phyloP scores from a whole-genome alignment of 2,888 invertebrate species.

The Acleris literana region DNA sequence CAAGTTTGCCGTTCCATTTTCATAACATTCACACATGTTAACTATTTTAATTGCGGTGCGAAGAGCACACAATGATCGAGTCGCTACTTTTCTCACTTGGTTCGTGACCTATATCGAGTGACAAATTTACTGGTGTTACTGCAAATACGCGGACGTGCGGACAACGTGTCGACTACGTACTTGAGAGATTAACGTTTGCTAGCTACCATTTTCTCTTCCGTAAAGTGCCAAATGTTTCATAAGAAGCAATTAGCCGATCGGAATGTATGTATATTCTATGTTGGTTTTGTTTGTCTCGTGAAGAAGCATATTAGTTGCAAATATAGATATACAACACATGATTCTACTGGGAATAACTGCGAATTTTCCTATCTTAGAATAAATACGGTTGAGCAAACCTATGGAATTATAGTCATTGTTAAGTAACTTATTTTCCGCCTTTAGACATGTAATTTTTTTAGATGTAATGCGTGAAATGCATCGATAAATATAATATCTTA shows the following conservation, averaged over 20 bases:
- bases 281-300: too few relatives aligned
- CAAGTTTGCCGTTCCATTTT: slow-evolving; percentile 41
- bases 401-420: background rate
- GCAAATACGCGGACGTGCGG: slow-evolving; percentile 29
- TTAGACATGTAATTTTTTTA: background rate
- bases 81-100: slow-evolving; percentile 62
- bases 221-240: background rate
- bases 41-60: slow-evolving; percentile 63
- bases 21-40: slow-evolving; percentile 51
- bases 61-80: slow-evolving; percentile 62
- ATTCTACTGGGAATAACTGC: too few relatives aligned
- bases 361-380: too few relatives aligned
- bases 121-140: slow-evolving; percentile 29
- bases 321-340: too few relatives aligned
- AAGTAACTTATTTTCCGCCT: slow-evolving; percentile 9
- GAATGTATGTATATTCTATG: too few relatives aligned
- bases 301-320: too few relatives aligned
- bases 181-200: slow-evolving; percentile 19
- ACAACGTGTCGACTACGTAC: slow-evolving; percentile 4
- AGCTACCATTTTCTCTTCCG: slow-evolving; percentile 30
- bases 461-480: background rate
- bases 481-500: background rate
- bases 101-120: slow-evolving; percentile 46
- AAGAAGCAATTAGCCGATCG: background rate
- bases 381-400: too few relatives aligned